Evolutionary conservation across 2,797 vertebrate genomes (phyloP), one percentile per base, ranked within the genome.

Genomic region (Lateolabrax maculatus): DNA sequence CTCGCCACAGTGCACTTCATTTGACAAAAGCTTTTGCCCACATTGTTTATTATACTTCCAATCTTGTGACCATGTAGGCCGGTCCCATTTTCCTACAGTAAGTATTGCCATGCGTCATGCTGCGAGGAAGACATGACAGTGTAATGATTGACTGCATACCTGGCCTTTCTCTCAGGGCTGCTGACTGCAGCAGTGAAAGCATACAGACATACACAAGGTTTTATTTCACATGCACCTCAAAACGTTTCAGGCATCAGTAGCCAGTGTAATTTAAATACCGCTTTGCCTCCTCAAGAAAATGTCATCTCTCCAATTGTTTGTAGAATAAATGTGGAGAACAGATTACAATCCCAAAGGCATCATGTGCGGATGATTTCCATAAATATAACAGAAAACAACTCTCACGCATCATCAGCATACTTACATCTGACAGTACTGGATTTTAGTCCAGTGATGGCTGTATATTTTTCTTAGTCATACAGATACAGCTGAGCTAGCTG

Each of bases 141-240:
- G 55, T 84, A 84, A 89, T 90, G 72, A 87, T 78, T 90, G 66
- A 74, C 73, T 65, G 43, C 61, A 60, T 58, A 43, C 31, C 16
- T 29, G 34, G 5, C 2, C 52, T 25, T 29, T 68, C 62, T 51
- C 13, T 74, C 18, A 25, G 27, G 9, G 1, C 3, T 51, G 57
- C 8, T 49, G 15, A 23, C 9, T 73, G 52, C 46, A 49, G 16
- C 49, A 15, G 11, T 44, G 37, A 51, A 57, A 49, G 9, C 60
- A 9, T 23, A n/a, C 23, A 70, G 3, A 13, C 16, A 9, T 52
- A 41, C 15, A 10, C 13, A 36, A 2, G 1, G 19, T 64, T 74
- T 69, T 66, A 43, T 71, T 61, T 69, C 15, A 63, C 10, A 29
- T 21, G 4, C 29, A 27, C 5, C 1, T n/a, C 1, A 3, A 10